Evolutionary conservation across 2,888 invertebrate species (phyloP).

Genomic region (Lasioglossum vierecki): DNA sequence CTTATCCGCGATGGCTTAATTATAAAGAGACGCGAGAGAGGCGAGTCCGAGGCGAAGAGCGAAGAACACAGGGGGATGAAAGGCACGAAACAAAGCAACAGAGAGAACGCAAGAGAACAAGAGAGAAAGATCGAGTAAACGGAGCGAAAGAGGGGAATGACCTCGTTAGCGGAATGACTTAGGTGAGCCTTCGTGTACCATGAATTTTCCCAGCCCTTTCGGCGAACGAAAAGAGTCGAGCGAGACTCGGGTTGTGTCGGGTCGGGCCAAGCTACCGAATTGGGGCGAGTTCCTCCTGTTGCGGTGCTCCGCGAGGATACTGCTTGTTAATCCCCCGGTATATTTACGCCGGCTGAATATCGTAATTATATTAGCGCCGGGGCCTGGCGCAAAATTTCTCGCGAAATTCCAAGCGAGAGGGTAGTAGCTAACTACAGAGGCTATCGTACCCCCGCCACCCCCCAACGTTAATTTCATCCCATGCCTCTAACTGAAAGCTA

Average conservation of each 20-base stretch:
- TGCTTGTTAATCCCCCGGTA: slow-evolving; percentile 78
- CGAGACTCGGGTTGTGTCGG: slow-evolving; percentile 1
- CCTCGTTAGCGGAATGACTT: slow-evolving; percentile 71
- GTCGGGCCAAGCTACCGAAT: slow-evolving; percentile 42
- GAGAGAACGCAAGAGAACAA: neutral
- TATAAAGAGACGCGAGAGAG: slow-evolving; percentile 21
- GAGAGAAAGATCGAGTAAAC: neutral
- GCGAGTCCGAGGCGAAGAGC: neutral
- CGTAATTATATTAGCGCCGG: slow-evolving; percentile 78
- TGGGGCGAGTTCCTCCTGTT: slow-evolving; percentile 54
- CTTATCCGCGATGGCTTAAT: slow-evolving; percentile 34
- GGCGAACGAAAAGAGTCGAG: slow-evolving; percentile 30
- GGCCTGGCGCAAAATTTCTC: slow-evolving; percentile 65
- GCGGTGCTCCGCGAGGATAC: slow-evolving; percentile 65
- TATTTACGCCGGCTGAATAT: slow-evolving; percentile 75
- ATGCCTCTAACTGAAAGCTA: slow-evolving; percentile 47
- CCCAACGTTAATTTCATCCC: slow-evolving; percentile 50
- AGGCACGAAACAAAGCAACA: neutral
- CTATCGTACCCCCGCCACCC: slow-evolving; percentile 49
- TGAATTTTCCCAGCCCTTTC: slow-evolving; percentile 73
- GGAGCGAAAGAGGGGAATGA: slow-evolving; percentile 54
- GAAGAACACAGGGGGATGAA: neutral
- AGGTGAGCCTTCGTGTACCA: slow-evolving; percentile 51
- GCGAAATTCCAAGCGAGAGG: slow-evolving; percentile 62
- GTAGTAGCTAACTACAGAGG: slow-evolving; percentile 20